Conservation (phyloP, 2,888 invertebrate species). For the Aspidiotus destructor region DNA sequence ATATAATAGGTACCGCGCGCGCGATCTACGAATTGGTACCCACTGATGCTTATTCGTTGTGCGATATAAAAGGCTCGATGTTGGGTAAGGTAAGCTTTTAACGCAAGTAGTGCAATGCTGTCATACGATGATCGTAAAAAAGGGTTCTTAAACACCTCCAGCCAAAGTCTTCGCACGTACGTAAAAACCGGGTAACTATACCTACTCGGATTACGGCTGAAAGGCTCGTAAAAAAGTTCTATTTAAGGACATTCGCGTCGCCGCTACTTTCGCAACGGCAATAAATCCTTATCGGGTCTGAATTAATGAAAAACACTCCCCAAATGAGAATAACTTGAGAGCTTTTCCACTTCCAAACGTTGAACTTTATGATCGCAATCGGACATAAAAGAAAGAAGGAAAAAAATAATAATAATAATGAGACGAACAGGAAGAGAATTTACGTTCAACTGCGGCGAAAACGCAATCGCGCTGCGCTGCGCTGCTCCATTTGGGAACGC, state of each 20-base stretch:
- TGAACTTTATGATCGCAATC: constrained; percentile 7
- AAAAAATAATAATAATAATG: no score
- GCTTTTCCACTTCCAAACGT: constrained; percentile 8
- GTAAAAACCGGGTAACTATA: constrained; percentile 20
- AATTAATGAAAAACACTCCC: constrained; percentile 26
- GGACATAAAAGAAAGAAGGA: constrained; percentile 13
- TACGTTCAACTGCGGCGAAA: no score
- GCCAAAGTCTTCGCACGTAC: constrained; percentile 24
- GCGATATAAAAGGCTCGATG: constrained; percentile 15
- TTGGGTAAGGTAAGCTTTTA: constrained; percentile 29
- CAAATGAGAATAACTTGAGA: constrained; percentile 19
- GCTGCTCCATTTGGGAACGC: no score
- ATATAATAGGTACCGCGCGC: background rate
- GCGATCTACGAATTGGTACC: background rate
- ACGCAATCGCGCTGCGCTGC: no score
- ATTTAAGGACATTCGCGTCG: constrained; percentile 16
- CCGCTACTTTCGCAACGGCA: constrained; percentile 4
- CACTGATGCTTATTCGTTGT: background rate
- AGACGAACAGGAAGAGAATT: background rate
- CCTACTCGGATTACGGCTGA: constrained; percentile 24
- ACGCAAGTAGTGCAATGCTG: constrained; percentile 27
- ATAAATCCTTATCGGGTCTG: constrained; percentile 27
- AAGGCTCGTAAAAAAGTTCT: constrained; percentile 27
- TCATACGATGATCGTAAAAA: constrained; percentile 25
- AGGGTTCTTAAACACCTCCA: constrained; percentile 27